Conservation (phyloP, 2,113 vertebrate species). For the Blennius ocellaris region DNA sequence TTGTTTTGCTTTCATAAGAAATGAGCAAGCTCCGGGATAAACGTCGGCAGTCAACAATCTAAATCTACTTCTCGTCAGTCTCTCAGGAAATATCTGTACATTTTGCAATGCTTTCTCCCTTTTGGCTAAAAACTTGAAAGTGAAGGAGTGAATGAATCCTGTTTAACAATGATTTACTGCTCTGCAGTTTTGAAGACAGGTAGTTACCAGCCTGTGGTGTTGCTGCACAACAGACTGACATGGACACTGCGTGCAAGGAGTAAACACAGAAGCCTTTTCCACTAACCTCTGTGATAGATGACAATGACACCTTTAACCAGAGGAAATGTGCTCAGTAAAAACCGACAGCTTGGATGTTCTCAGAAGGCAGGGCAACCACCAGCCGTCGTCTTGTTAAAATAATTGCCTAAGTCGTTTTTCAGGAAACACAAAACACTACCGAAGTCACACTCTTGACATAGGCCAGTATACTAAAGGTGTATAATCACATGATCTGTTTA, state of each 20-base stretch:
- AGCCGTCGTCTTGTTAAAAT: too few species aligned
- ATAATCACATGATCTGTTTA: too few species aligned
- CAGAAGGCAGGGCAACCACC: not conserved
- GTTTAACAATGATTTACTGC: not conserved
- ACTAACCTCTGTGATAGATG: not conserved
- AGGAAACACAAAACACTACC: too few species aligned
- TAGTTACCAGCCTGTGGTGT: not conserved
- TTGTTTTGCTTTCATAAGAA: not conserved
- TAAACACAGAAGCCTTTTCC: not conserved
- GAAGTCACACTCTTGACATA: too few species aligned
- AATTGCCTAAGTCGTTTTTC: too few species aligned
- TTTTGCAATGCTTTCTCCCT: not conserved
- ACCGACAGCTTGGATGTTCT: not conserved
- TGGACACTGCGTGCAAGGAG: not conserved
- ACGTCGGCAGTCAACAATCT: not conserved
- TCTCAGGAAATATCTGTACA: not conserved
- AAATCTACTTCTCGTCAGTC: not conserved
- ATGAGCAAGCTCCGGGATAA: not conserved
- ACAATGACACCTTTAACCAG: not conserved
- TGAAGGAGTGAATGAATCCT: constrained; percentile 1
- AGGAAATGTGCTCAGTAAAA: not conserved
- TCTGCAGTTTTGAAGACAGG: not conserved
- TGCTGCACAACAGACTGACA: not conserved
- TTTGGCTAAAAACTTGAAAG: not conserved
- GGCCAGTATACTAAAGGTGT: too few species aligned